Base-by-base conservation (phyloP, 2,113 vertebrate species). In the Cyrtonyx montezumae region DNA sequence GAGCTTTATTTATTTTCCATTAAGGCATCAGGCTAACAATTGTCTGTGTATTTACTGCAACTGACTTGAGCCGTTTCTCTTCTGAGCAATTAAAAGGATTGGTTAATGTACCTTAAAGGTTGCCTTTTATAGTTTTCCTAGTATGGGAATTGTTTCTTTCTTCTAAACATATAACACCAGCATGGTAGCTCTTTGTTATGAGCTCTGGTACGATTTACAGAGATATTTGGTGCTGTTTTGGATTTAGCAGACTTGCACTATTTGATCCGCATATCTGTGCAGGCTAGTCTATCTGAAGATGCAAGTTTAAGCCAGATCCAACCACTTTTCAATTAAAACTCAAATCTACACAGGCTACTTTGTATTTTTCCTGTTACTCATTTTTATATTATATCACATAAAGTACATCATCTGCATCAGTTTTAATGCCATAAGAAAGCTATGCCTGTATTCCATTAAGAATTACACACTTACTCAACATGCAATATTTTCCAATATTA, bases 291-390 rank as follows among this genome's bases (percentile, higher is more conserved):
- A 90, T 97, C 98, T 98, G 93, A 96, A 97, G 92, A 96, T 96
- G 88, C 91, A 93, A 97, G 94, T 93, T 96, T 97, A 98, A 98
- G 96, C 96, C 96, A 97, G 95, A 98, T 97, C 96, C 94, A 97
- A 97, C 97, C 97, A 97, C 88, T 88, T 90, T 93, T 95, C 80
- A 91, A 45, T 92, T 74, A 62, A 70, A 95, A 65, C 79, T 91
- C 49, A 80, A 55, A 91, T 65, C 30, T 10, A 13, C 36, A 68
- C 15, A 91, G 73, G 67, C 79, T 82, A 90, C 51, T 91, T 70
- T 89, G 61, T 61, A 89, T 51, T 91, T 91, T 75, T 90, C 48
- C 84, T 49, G 23, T 93, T 94, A 87, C 70, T 84, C 65, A 77
- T 71, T 87, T 94, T 96, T 56, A 25, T 68, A 71, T 56, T 77